Evolutionary conservation across 2,797 vertebrate species (phyloP).

Genomic region (Crocidura indochinensis): DNA sequence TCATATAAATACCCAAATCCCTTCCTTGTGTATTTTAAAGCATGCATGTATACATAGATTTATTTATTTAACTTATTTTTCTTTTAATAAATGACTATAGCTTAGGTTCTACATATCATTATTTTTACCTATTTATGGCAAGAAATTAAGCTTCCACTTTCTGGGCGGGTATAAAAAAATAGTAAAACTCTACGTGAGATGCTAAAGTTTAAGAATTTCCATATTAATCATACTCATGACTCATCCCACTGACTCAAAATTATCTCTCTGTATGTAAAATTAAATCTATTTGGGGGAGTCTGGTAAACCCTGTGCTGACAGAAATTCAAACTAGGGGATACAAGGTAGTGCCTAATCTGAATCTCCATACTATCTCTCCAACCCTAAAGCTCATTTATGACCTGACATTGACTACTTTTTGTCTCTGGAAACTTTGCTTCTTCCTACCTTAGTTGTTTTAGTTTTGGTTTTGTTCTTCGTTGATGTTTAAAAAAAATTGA

Average conservation of each 20-base stretch:
- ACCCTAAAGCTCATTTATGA: neutral
- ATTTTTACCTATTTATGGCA: conserved; percentile 39
- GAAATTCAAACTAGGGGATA: too few species aligned
- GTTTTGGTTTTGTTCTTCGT: neutral
- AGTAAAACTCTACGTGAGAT: conserved; percentile 43
- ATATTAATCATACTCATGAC: conserved; percentile 60
- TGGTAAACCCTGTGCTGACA: too few species aligned
- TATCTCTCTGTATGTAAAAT: neutral
- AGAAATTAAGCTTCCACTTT: conserved; percentile 68
- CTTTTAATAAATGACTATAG: too few species aligned
- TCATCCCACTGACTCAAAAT: conserved; percentile 63
- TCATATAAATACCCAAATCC: neutral
- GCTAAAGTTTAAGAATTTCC: conserved; percentile 76
- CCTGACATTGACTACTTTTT: neutral
- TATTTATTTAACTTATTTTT: too few species aligned
- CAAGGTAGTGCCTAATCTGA: too few species aligned
- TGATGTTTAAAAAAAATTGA: neutral
- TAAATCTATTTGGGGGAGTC: too few species aligned
- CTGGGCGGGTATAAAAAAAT: conserved; percentile 60
- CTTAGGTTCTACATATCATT: conserved; percentile 35
- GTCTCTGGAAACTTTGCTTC: neutral
- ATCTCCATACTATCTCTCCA: too few species aligned
- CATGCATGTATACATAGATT: too few species aligned
- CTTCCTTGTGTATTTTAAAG: neutral
- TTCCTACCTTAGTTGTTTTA: neutral